Evolutionary conservation across 2,797 vertebrate species (phyloP), one percentile per base, ranked within the genome.

Genomic region (Thaleichthys pacificus): DNA sequence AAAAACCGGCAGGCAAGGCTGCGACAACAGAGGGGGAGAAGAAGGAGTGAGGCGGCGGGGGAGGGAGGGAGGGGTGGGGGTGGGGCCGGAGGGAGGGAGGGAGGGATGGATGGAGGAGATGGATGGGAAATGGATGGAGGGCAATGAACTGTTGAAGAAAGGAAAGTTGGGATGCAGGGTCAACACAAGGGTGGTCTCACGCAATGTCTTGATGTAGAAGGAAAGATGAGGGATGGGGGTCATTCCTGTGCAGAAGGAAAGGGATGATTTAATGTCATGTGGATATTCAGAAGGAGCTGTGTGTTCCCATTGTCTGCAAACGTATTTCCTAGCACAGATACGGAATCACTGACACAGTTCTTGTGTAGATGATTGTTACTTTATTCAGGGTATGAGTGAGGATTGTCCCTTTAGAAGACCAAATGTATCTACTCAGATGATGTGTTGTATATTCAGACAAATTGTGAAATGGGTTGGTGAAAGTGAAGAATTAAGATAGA

Each of bases 1-100:
- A 95, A n/a, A 97, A 97, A 93, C 95, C 63, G 4, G 12, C 49
- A 14, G 92, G 94, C 81, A 72, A 12, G 5, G 82, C 85, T n/a
- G 71, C 84, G 3, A 92, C 93, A 69, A 85, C 95, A 58, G 93
- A 92, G 93, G 83, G 2, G 77, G 81, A 68, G 80, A 86, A 70
- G 80, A 82, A 89, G 72, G 30, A 72, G 66, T 38, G 66, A 21
- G 73, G 69, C 74, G 68, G 74, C 68, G 72, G 54, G 49, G 71
- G 54, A 17, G 35, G 22, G 4, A 42, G 12, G 12, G 35, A 6
- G n/a, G 2, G 63, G n/a, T 11, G 11, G 77, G 42, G 72, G 24
- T 24, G 47, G 51, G 24, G 68, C 69, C 24, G 2, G 61, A 22
- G 64, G 26, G 58, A 22, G 30, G 51, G 38, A 22, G 56, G 24